Evolutionary conservation across 2,113 vertebrate species (phyloP).

Genomic region (Deroptyus accipitrinus): DNA sequence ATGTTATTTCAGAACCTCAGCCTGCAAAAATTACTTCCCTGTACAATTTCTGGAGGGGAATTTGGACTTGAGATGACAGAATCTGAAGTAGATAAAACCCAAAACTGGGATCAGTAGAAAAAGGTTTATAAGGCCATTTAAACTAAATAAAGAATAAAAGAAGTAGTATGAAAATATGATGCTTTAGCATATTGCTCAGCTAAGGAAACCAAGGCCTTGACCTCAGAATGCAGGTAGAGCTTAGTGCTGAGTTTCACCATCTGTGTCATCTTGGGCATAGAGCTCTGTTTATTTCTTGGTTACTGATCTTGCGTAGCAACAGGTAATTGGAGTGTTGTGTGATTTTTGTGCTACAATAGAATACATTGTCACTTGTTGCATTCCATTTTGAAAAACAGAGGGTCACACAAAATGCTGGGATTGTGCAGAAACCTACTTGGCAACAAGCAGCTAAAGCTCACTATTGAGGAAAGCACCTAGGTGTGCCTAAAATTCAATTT

Average conservation of each 20-base stretch:
- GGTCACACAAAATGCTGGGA: neutral
- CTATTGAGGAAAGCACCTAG: neutral
- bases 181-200: neutral
- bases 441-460: neutral
- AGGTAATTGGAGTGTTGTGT: neutral
- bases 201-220: neutral
- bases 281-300: neutral
- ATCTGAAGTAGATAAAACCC: neutral
- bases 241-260: neutral
- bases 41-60: neutral
- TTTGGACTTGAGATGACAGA: neutral
- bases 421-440: neutral
- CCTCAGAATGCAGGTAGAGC: neutral
- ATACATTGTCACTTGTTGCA: neutral
- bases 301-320: neutral
- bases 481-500: accelerated
- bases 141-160: neutral
- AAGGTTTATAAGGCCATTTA: neutral
- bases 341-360: neutral
- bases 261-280: neutral
- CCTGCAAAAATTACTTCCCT: neutral
- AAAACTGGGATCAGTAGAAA: neutral
- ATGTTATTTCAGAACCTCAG: neutral
- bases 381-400: neutral
- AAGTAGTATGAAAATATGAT: neutral